Evolutionary conservation across 1,140 invertebrate genomes (phyloP), one percentile per base, ranked within the genome.

Genomic region (Mylabris phalerata): DNA sequence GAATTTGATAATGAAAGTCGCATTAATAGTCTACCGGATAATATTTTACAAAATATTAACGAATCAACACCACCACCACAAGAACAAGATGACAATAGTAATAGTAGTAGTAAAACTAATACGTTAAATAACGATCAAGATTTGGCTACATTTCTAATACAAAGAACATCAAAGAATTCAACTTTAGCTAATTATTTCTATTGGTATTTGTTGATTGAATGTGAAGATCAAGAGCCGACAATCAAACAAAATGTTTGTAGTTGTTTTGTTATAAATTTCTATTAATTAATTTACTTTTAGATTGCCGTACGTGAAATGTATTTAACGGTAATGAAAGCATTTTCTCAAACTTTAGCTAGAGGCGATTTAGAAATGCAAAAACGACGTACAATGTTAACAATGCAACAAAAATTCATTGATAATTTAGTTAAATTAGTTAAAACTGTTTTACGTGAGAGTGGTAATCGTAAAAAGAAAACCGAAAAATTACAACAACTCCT

Each of bases 191-290:
- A 98, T 78, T 98, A 97, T 76, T 87, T 99, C 64, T 98, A 93
- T 75, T 99, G 96, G 96, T 97, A 96, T 78, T 76, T 98, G 44
- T 81, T 88, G 24, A 91, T 95, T 42, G 95, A 98, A 77, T 93
- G 93, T 73, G 93, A 95, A 74, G 89, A 93, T 71, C 80, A 81
- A 58, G 82, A 81, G 45, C 78, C 83, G 3, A 76, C 81, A 46
- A 78, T 82, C 48, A 89, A 89, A 72, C 84, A 88, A 76, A 89
- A 92, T 71, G 81, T 81, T 19, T 19, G 19, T 42, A 80, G 0
- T 1, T 10, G 47, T 10, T 44, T 60, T 49, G 40, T 32, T 32
- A 32, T 32, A 7, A 5, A 32, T 19, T 19, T 19, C 19, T 1
- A 19, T 19, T 19, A 19, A 19, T 19, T 19, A 19, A 19, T 32